Base-by-base conservation (phyloP, 1,140 invertebrate species). In the Musca vetustissima region DNA sequence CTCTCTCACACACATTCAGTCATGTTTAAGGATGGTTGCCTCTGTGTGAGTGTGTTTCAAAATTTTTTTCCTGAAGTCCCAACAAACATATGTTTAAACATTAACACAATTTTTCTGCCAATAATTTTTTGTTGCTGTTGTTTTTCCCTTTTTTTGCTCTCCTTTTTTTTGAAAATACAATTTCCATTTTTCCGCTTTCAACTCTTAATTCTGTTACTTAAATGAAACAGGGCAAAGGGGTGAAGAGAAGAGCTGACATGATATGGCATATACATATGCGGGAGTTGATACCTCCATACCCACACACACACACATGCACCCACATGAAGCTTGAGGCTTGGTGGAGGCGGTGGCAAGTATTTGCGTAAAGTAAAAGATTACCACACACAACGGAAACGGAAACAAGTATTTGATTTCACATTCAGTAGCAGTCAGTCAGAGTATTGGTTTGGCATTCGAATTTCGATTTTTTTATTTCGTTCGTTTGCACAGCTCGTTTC, bases 351-450 rank as follows among this genome's bases (percentile, higher is more conserved):
- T n/a, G n/a, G 11, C 36, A 43, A 43, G 36, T 43, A 43, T 43
- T 43, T 43, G 36, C 4, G 36, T 43, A 43, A 43, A 43, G 36
- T 43, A 43, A 43, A 43, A 43, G 36, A 43, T 43, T 28, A 59
- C 55, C 57, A 61, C 17, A 61, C 57, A 61, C 17, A 61, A 28
- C 57, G 57, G 57, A 61, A 61, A 61, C 57, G 57, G 57, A 61
- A 61, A 61, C 57, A 61, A 61, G 57, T 19, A 61, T 61, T 61
- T 61, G 57, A 36, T 61, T 61, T 61, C 57, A 61, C 57, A 61
- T 61, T 61, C 57, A n/a, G n/a, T n/a, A n/a, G n/a, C n/a, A n/a
- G n/a, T 8, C 28, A 61, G 32, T 22, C 28, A 17, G 11, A 43
- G 19, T 8, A 8, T 8, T 61, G 28, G 57, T 36, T 36, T 57